A percentile compares a stretch with the other conserved stretches of the same genome.
phyloP scores from a whole-genome alignment of 2,113 vertebrate species.

The Zosterops lateralis region DNA sequence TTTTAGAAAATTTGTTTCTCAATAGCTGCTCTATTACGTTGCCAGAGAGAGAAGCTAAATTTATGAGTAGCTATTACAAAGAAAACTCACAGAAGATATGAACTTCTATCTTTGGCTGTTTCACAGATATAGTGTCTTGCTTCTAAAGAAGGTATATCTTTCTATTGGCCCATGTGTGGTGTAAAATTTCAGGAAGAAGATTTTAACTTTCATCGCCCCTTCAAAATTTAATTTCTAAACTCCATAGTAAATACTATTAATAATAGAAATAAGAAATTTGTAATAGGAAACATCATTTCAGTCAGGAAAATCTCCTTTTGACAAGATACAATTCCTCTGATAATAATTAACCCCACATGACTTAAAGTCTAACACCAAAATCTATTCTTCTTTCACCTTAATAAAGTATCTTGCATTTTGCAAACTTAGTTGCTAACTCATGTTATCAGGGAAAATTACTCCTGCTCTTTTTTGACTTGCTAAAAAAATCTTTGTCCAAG shows the following conservation, averaged over 20 bases:
- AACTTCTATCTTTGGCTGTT: neutral
- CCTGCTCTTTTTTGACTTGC: neutral
- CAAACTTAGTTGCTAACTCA: neutral
- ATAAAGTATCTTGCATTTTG: neutral
- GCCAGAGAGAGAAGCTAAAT: constrained; percentile 27
- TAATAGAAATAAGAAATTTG: neutral
- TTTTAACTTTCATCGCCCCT: neutral
- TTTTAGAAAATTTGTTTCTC: constrained; percentile 33
- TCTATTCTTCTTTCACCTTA: neutral
- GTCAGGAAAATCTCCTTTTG: neutral
- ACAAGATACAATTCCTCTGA: neutral
- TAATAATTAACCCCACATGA: neutral
- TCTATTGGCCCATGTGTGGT: neutral
- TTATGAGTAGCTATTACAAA: constrained; percentile 37
- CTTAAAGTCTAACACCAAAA: neutral
- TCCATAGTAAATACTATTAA: neutral
- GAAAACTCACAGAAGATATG: neutral
- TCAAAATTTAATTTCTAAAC: neutral
- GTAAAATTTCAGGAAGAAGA: neutral
- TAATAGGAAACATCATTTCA: neutral
- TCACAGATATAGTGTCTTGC: neutral
- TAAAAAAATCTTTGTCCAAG: neutral
- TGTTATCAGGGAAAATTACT: neutral
- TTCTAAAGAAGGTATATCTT: neutral
- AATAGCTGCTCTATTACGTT: constrained; percentile 11